phyloP scores from a whole-genome alignment of 1,140 invertebrate genomes.

The Dreissena polymorpha region DNA sequence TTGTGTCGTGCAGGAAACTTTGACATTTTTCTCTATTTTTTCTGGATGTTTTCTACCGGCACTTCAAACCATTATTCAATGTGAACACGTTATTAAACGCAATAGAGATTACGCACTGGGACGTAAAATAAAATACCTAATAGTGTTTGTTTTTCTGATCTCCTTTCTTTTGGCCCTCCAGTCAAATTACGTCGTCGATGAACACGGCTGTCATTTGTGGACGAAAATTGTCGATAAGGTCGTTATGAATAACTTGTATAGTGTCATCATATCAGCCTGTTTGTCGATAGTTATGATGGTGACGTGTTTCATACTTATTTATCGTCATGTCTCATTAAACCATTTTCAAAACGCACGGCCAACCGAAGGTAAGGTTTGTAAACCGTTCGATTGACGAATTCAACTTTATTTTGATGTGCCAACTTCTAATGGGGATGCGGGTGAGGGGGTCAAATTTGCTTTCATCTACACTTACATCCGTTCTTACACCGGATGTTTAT shows the following conservation, averaged over 20 bases:
- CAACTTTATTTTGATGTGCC: no score
- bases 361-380: background rate
- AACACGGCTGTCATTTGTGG: slow-evolving; percentile 36
- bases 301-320: slow-evolving; percentile 28
- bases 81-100: slow-evolving; percentile 14
- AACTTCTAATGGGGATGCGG: no score
- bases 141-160: slow-evolving; percentile 6
- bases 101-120: background rate
- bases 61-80: slow-evolving; percentile 14
- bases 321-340: slow-evolving; percentile 1
- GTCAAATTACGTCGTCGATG: background rate
- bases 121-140: background rate
- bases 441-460: no score
- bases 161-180: slow-evolving; percentile 10
- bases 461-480: no score
- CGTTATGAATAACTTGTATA: slow-evolving; percentile 16
- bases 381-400: no score
- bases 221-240: slow-evolving; percentile 11
- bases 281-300: slow-evolving; percentile 10
- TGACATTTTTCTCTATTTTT: slow-evolving; percentile 9
- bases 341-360: background rate
- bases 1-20: slow-evolving; percentile 23
- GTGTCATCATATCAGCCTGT: background rate
- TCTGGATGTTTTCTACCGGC: slow-evolving; percentile 25
- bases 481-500: no score